These are phyloP conservation scores for Spodoptera litura DNA, from an alignment of 1,140 invertebrate species.

Conservation along the genomic window DNA sequence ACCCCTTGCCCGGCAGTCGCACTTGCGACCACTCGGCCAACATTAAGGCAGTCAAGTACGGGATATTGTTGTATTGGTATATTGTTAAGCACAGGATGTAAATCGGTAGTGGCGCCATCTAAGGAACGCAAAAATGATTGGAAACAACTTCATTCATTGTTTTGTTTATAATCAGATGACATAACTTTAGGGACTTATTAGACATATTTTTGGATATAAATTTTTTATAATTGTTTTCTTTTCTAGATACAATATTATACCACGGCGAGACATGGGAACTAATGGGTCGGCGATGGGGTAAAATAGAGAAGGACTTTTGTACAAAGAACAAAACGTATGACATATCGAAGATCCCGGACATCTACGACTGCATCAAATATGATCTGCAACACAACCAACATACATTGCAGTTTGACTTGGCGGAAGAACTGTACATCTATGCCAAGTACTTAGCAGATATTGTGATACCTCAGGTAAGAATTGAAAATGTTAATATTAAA, in stretches of 20 bases:
- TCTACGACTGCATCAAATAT: slow-evolving; percentile 99
- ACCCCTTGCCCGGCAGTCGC: too few species aligned
- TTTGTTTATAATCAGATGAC: too few species aligned
- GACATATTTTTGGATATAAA: too few species aligned
- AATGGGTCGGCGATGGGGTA: slow-evolving; percentile 98
- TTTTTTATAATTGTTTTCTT: not conserved
- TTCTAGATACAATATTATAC: slow-evolving; percentile 95
- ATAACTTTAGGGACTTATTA: too few species aligned
- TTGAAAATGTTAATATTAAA: too few species aligned
- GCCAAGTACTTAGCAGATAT: slow-evolving; percentile 98
- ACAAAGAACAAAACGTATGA: slow-evolving; percentile 97
- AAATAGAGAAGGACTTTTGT: slow-evolving; percentile 99
- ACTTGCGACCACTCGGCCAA: too few species aligned
- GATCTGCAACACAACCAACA: slow-evolving; percentile 99
- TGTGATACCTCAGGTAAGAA: slow-evolving; percentile 97
- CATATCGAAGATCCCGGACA: slow-evolving; percentile 99
- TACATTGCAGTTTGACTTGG: slow-evolving; percentile 96
- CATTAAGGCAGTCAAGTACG: too few species aligned
- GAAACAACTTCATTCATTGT: too few species aligned
- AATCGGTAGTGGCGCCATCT: too few species aligned
- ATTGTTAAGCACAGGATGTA: too few species aligned
- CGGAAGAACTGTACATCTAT: slow-evolving; percentile 97
- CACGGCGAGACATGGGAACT: slow-evolving; percentile 99
- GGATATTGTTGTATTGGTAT: too few species aligned
- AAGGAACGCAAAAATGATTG: too few species aligned